Conservation (phyloP, 2,113 vertebrate genomes). For the Perca flavescens region DNA sequence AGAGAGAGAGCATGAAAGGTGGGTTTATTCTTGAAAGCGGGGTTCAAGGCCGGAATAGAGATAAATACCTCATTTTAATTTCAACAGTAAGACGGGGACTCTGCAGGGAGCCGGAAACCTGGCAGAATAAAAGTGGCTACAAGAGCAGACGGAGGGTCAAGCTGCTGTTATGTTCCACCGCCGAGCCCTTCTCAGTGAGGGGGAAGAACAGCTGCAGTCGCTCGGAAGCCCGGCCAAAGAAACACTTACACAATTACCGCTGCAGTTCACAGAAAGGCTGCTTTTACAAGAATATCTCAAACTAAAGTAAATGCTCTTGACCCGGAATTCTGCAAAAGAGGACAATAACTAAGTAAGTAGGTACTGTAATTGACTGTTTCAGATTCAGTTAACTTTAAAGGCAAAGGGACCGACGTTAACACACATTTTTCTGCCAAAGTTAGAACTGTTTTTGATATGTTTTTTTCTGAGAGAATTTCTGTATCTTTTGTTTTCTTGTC, state of each 20-base stretch:
- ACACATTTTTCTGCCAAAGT: not conserved
- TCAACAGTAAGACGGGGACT: constrained; percentile 32
- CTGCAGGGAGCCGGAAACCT: constrained; percentile 37
- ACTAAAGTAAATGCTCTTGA: constrained; percentile 48
- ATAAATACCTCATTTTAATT: constrained; percentile 70
- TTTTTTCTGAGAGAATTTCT: not conserved
- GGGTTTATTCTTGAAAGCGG: constrained; percentile 51
- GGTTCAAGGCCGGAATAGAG: constrained; percentile 10
- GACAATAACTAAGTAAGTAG: not conserved
- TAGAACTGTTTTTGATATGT: not conserved
- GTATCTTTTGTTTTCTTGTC: not conserved
- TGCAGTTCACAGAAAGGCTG: constrained; percentile 42
- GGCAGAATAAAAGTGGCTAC: constrained; percentile 17
- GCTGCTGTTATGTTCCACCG: constrained; percentile 42
- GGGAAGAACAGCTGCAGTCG: not conserved
- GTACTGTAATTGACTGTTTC: not conserved
- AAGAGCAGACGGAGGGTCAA: constrained; percentile 49
- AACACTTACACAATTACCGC: constrained; percentile 44
- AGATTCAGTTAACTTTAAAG: not conserved
- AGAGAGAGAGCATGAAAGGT: constrained; percentile 39
- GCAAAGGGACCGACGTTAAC: not conserved
- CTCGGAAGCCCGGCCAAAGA: constrained; percentile 17
- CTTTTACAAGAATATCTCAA: constrained; percentile 46
- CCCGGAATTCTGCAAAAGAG: not conserved
- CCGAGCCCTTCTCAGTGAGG: constrained; percentile 31